Percentiles rank a stretch among this genome's conserved stretches.
These are phyloP conservation scores for Gambusia holbrooki DNA, from an alignment of 2,113 vertebrate genomes.

Conservation along the genomic window DNA sequence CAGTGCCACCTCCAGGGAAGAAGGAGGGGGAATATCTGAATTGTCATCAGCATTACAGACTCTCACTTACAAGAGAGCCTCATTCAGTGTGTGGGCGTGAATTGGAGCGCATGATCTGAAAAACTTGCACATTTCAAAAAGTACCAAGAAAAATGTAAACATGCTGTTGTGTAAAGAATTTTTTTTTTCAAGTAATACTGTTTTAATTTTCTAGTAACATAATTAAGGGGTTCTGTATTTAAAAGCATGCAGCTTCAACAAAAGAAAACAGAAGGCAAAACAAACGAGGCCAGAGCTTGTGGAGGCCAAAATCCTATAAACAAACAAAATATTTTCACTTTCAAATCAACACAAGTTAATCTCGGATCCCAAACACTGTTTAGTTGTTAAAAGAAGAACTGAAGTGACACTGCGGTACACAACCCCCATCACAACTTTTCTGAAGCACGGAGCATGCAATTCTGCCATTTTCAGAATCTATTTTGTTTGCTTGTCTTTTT, in stretches of 20 bases:
- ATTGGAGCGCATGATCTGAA: not conserved
- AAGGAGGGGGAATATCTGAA: too few relatives aligned
- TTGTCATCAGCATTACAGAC: not conserved
- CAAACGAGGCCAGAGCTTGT: not conserved
- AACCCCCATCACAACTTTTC: not conserved
- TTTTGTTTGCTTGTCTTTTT: not conserved
- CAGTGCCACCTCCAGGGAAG: too few relatives aligned
- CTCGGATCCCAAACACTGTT: not conserved
- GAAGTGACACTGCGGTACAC: not conserved
- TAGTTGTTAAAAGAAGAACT: not conserved
- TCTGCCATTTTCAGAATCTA: not conserved
- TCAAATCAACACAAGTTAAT: not conserved
- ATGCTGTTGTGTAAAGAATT: not conserved
- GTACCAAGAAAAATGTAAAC: not conserved
- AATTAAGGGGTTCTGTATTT: not conserved
- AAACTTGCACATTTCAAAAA: not conserved
- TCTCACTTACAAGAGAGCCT: not conserved
- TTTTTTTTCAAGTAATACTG: not conserved
- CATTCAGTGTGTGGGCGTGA: not conserved
- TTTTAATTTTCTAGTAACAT: not conserved
- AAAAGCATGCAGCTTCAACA: not conserved
- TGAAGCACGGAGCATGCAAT: not conserved
- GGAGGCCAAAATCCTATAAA: not conserved
- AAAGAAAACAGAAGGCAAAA: not conserved
- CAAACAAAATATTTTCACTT: not conserved